Base-by-base conservation (phyloP, 2,797 vertebrate genomes). In the Xenopus petersii region DNA sequence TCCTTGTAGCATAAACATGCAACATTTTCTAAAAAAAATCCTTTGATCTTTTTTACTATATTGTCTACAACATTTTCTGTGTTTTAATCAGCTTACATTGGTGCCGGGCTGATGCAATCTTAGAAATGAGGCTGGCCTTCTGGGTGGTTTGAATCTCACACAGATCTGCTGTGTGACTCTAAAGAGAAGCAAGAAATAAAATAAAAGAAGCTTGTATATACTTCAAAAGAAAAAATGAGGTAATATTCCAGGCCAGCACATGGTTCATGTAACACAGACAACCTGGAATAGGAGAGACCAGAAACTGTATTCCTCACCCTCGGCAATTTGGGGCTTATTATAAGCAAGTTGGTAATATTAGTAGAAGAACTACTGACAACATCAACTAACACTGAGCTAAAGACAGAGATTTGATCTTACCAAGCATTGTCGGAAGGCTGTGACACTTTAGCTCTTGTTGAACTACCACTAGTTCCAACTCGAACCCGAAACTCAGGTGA, bases 11-110 rank as follows among this genome's bases (percentile, higher is more conserved):
- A 13, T 15, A 51, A 4, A 51, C 15, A 15, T 12, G 49, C 49
- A 51, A 15, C 49, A 51, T 15, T 51, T 51, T 12, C 15, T 51
- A 4, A 51, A 51, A 21, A 51, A 2, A 15, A 51, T 16, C 16
- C 54, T 56, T 85, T 87, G 84, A 86, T 80, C 77, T 83, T 85
- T 42, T 60, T 70, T 51, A 0, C 51, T 51, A 65, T 42, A 42
- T 42, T 42, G 36, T 42, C 36, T 42, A 42, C 36, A 42, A 42
- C 36, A 42, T 42, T 42, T 30, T 30, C 26, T 0, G 26, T 30
- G 26, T 30, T 30, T 86, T 86, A 83, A 79, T 75, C 73, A 75
- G 60, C 80, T 81, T 55, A 73, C 80, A 74, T 84, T 78, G 70
- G 51, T 42, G 5, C 73, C 65, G 56, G 26, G 30, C 78, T 82